Conservation (phyloP, 2,113 vertebrate genomes). For the Hemicordylus capensis region DNA sequence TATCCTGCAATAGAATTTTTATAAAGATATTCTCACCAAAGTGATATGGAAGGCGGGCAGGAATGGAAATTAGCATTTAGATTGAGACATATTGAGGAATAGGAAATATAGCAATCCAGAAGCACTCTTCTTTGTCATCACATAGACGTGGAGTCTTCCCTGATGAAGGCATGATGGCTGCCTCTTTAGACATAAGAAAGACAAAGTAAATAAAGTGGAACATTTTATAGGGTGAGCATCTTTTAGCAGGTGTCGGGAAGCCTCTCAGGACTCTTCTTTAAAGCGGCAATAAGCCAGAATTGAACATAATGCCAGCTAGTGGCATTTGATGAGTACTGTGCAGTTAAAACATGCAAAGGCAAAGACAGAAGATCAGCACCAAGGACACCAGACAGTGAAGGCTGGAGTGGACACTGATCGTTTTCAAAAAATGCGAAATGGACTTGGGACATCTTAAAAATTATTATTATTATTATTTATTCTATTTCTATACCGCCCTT, state of each 20-base stretch:
- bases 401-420: background rate
- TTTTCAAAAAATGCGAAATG: background rate
- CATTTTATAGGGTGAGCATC: slow-evolving; percentile 13
- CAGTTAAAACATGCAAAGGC: background rate
- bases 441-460: background rate
- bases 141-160: background rate
- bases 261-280: background rate
- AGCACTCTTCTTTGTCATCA: background rate
- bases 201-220: slow-evolving; percentile 24
- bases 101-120: background rate
- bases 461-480: no score
- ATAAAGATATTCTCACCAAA: slow-evolving; percentile 33
- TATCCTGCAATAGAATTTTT: slow-evolving; percentile 3
- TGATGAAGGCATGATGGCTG: background rate
- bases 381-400: background rate
- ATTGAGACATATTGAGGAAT: slow-evolving; percentile 29
- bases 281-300: background rate
- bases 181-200: slow-evolving; percentile 7
- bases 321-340: background rate
- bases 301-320: background rate
- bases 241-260: background rate
- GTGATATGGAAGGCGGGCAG: slow-evolving; percentile 2
- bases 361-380: background rate
- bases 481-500: no score
- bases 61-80: slow-evolving; percentile 42